Evolutionary conservation across 2,113 vertebrate species (phyloP), one percentile per base, ranked within the genome.

Genomic region (Saccopteryx bilineata): DNA sequence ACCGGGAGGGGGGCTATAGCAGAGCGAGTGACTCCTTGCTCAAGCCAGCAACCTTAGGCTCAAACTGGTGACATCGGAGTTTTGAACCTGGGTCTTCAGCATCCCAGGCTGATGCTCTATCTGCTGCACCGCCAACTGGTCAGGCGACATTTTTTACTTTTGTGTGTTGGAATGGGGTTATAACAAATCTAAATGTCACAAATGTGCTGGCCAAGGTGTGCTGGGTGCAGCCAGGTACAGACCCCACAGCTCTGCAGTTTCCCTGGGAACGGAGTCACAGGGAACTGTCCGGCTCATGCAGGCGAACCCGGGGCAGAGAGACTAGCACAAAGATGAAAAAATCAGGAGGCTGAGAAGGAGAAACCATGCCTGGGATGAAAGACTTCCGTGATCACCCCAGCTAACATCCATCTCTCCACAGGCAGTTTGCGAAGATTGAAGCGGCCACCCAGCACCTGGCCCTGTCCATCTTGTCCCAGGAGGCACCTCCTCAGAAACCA

Each of bases 381-480:
- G 26, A 7, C 33, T 5, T 3, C 19, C 46, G 48, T 31, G 2
- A 46, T 10, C 66, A 66, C 9, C 26, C 26, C 50, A 14, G 15
- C 80, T 89, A 15, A 82, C 5, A 9, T 31, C 13, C 17, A 0
- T 85, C 56, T 96, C 63, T 93, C 28, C 31, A 17, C 95, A 98
- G 96, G 90, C 95, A 93, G 66, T 97, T 96, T 71, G 90, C 76
- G 61, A 84, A 76, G 69, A 95, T 93, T 1, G 63, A 96, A 50
- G 96, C 95, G 0, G 93, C 96, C 81, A 96, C 97, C 61, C 97
- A 82, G 63, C 56, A 2, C 90, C 81, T 96, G 87, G 95, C 92
- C 72, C 71, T 68, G 26, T 89, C 94, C 72, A 71, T 97, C 87
- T 89, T 96, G 71, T 94, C 91, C 19, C 96, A 94, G 72, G 79